Percentiles rank a stretch among this genome's conserved stretches.
Evolutionary conservation across 2,797 vertebrate genomes (phyloP).

Genomic region (Australoheros facetus): DNA sequence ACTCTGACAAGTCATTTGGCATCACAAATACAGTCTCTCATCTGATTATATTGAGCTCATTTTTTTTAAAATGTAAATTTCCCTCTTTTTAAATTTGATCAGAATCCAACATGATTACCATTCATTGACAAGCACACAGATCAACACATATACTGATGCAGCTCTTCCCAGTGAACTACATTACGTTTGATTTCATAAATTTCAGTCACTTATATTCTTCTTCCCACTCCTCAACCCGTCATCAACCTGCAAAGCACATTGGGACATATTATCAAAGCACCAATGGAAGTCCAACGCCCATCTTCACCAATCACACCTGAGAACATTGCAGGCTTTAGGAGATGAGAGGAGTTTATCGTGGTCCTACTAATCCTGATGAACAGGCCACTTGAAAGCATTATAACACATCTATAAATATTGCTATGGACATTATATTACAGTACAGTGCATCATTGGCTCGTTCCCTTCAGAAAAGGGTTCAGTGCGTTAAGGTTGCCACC

Average conservation of each 20-base stretch:
- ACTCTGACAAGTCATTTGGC: conserved; percentile 79
- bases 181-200: conserved; percentile 52
- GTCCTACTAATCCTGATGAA: conserved; percentile 64
- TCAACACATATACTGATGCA: conserved; percentile 61
- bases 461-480: conserved; percentile 78
- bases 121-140: conserved; percentile 66
- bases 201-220: conserved; percentile 48
- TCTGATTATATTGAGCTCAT: conserved; percentile 71
- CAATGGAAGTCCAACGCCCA: conserved; percentile 41
- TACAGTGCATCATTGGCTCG: conserved; percentile 87
- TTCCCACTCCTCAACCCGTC: conserved; percentile 50
- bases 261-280: conserved; percentile 65
- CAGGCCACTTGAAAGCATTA: conserved; percentile 78
- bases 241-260: conserved; percentile 72
- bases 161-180: conserved; percentile 77
- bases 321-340: conserved; percentile 72
- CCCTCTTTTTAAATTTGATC: conserved; percentile 69
- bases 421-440: conserved; percentile 86
- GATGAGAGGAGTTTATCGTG: conserved; percentile 57
- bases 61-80: conserved; percentile 70
- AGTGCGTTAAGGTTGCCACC: conserved; percentile 79
- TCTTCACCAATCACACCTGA: conserved; percentile 72
- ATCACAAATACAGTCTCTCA: conserved; percentile 77
- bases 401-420: conserved; percentile 88
- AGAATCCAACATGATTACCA: conserved; percentile 61